phyloP scores from a whole-genome alignment of 2,797 vertebrate genomes.

The Molossus molossus region DNA sequence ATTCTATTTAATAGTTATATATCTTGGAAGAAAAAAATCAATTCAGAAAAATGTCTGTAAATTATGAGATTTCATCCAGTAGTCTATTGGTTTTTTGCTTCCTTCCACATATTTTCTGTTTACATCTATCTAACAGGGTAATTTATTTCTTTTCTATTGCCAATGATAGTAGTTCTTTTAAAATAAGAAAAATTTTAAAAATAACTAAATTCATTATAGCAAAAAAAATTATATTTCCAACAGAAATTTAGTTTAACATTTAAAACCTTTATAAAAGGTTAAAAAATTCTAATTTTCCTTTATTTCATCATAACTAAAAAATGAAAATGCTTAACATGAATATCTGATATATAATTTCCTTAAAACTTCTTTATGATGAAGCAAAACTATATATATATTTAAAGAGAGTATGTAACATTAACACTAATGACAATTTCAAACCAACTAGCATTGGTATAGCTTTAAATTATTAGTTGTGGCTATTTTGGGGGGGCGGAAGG shows the following conservation, averaged over 20 bases:
- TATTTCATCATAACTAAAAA: constrained; percentile 80
- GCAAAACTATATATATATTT: constrained; percentile 73
- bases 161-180: constrained; percentile 59
- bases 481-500: constrained; percentile 4
- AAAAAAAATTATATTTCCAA: constrained; percentile 63
- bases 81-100: constrained; percentile 31
- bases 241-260: constrained; percentile 75
- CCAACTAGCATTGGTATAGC: constrained; percentile 43
- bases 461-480: constrained; percentile 70
- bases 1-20: constrained; percentile 46
- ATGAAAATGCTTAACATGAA: constrained; percentile 75
- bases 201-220: constrained; percentile 55
- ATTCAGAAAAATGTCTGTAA: constrained; percentile 38
- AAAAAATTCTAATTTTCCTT: constrained; percentile 77
- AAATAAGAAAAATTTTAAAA: constrained; percentile 61
- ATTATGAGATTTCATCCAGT: constrained; percentile 34
- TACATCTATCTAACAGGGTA: constrained; percentile 29
- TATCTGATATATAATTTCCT: constrained; percentile 75
- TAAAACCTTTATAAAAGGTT: constrained; percentile 81
- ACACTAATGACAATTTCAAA: constrained; percentile 77
- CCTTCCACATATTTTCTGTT: constrained; percentile 48
- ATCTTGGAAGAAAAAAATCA: constrained; percentile 58
- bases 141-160: constrained; percentile 36
- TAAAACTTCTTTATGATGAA: constrained; percentile 73
- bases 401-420: constrained; percentile 67